Evolutionary conservation across 1,140 invertebrate genomes (phyloP).

Genomic region (Amyelois transitella): DNA sequence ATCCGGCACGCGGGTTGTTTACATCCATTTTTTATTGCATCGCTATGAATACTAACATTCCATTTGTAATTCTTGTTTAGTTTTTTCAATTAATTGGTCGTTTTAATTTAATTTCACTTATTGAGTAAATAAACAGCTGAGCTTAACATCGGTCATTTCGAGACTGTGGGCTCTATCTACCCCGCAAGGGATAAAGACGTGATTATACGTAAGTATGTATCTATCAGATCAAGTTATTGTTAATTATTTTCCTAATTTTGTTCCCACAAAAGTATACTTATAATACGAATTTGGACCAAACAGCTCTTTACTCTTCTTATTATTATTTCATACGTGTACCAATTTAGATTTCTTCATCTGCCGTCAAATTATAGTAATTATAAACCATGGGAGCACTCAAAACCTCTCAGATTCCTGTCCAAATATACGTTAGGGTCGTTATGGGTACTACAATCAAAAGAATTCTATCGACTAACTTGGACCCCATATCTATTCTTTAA

Average conservation of each 20-base stretch:
- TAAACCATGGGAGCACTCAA: constrained; percentile 63
- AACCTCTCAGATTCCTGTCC: constrained; percentile 69
- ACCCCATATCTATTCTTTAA: constrained; percentile 71
- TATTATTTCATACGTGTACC: constrained; percentile 1
- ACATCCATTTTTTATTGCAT: background rate
- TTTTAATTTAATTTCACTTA: background rate
- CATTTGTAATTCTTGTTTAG: background rate
- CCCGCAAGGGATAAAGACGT: too few species aligned
- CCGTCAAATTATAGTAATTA: constrained; percentile 71
- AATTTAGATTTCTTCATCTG: constrained; percentile 58
- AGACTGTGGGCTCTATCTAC: too few species aligned
- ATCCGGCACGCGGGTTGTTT: constrained; percentile 13
- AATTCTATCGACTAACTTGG: constrained; percentile 58
- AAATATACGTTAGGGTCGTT: constrained; percentile 73
- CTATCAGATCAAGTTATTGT: too few species aligned
- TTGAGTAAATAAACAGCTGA: background rate
- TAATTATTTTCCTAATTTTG: too few species aligned
- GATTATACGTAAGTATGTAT: too few species aligned
- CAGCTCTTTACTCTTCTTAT: constrained; percentile 5
- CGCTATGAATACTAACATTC: background rate
- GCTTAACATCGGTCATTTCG: too few species aligned
- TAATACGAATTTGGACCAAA: too few species aligned
- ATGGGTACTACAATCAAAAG: constrained; percentile 62
- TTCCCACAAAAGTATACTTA: too few species aligned
- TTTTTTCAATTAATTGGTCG: background rate